Percentiles rank a stretch among this genome's conserved stretches.
These are phyloP conservation scores for Gambusia holbrooki DNA, from an alignment of 2,113 vertebrate species.

Conservation along the genomic window DNA sequence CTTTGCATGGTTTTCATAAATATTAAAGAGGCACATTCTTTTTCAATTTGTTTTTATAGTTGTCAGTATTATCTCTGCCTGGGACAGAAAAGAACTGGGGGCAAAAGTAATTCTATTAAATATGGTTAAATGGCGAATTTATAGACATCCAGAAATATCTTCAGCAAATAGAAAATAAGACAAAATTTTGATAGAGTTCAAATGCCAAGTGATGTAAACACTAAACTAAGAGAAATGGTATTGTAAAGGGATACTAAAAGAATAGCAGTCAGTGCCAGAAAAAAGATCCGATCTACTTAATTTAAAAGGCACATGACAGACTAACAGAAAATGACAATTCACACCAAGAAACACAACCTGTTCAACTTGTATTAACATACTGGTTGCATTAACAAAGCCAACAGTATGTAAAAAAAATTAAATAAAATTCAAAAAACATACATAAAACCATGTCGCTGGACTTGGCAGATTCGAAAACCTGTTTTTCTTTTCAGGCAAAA, in stretches of 20 bases:
- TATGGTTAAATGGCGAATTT: neutral
- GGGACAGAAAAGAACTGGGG: too few relatives aligned
- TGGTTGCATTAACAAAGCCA: neutral
- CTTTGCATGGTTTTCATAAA: too few relatives aligned
- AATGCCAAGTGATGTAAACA: neutral
- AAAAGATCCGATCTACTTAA: neutral
- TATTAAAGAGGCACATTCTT: too few relatives aligned
- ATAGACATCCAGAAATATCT: neutral
- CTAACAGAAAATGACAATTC: neutral
- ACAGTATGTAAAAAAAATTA: neutral
- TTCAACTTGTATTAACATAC: neutral
- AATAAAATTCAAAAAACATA: too few relatives aligned
- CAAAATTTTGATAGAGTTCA: neutral
- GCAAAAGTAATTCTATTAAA: too few relatives aligned
- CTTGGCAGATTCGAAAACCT: neutral
- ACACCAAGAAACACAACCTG: neutral
- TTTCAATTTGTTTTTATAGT: too few relatives aligned
- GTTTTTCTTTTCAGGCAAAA: too few relatives aligned
- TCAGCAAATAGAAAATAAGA: neutral
- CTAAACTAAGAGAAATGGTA: too few relatives aligned
- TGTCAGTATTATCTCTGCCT: too few relatives aligned
- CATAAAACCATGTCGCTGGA: neutral
- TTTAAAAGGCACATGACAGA: neutral
- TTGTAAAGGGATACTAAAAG: neutral
- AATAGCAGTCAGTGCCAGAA: neutral